These are phyloP conservation scores for Macrosiphum euphorbiae DNA, from an alignment of 2,888 invertebrate species.

Conservation along the genomic window DNA sequence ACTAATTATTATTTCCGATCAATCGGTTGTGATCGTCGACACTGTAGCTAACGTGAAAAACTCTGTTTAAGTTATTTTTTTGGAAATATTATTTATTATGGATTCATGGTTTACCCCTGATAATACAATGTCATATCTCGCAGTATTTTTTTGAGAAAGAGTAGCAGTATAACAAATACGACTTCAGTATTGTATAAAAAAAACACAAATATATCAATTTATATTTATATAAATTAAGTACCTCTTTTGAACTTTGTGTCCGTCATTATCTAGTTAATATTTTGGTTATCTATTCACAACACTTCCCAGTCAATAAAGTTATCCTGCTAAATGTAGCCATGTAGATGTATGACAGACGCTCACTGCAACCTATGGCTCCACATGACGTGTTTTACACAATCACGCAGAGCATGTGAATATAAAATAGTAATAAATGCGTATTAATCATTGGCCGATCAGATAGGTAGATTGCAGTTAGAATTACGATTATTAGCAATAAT, in stretches of 20 bases:
- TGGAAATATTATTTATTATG: background rate
- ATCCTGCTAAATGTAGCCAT: background rate
- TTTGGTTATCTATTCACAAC: background rate
- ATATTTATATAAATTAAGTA: background rate
- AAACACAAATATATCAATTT: background rate
- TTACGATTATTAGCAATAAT: background rate
- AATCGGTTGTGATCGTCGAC: background rate
- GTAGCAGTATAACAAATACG: background rate
- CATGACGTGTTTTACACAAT: background rate
- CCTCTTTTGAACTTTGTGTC: background rate
- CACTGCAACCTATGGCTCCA: background rate
- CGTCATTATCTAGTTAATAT: no score
- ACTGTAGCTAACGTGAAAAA: background rate
- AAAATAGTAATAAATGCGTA: background rate
- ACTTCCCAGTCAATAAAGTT: background rate
- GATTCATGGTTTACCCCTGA: background rate
- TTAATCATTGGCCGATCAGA: background rate
- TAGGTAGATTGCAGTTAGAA: background rate
- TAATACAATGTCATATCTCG: background rate
- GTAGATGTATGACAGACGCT: background rate
- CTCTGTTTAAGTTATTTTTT: background rate
- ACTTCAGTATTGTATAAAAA: no score
- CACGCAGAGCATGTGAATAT: background rate
- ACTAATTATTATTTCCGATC: background rate
- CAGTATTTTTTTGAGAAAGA: background rate